Base-by-base conservation (phyloP, 1,140 invertebrate genomes). In the Tribolium castaneum region DNA sequence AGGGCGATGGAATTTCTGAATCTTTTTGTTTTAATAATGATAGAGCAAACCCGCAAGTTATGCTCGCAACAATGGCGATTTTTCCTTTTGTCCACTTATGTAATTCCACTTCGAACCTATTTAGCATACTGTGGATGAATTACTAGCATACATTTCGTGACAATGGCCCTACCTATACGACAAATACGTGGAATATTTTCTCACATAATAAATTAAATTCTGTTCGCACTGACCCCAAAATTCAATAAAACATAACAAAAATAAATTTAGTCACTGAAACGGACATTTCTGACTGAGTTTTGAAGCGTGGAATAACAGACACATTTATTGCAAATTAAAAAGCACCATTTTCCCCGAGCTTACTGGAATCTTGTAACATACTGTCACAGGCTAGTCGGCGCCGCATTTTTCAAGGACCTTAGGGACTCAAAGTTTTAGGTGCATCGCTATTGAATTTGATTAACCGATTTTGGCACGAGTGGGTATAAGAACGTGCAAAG, bases 161-260 rank as follows among this genome's bases (percentile, higher is more conserved):
- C 59, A 66, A 66, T 66, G 30, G 59, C 59, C 30, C 59, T 35
- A 39, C 30, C 56, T 66, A 9, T 35, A 66, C 35, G 30, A 66
- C 59, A 66, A 66, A 66, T 66, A 66, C 30, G 59, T 66, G 59
- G 59, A 66, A 66, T 62, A 34, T 62, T 34, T 62, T 62, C 25
- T 62, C 56, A 62, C 56, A 62, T 62, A 30, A 25, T 66, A 66
- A 39, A 34, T 66, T 35, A 62, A 25, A 66, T 66, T 66, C 30
- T 12, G 13, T 66, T 30, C 59, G 12, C 59, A 35, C 19, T 66
- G 13, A 66, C 13, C 30, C 10, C 59, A 22, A 56, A 30, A 66
- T 66, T 66, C 30, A 35, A 35, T 22, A 35, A 62, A 30, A 66
- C 16, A 3, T 66, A 35, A 59, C 22, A 9, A 59, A 59, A 66